Base-by-base conservation (phyloP, 2,797 vertebrate species). In the Bovichtus diacanthus region DNA sequence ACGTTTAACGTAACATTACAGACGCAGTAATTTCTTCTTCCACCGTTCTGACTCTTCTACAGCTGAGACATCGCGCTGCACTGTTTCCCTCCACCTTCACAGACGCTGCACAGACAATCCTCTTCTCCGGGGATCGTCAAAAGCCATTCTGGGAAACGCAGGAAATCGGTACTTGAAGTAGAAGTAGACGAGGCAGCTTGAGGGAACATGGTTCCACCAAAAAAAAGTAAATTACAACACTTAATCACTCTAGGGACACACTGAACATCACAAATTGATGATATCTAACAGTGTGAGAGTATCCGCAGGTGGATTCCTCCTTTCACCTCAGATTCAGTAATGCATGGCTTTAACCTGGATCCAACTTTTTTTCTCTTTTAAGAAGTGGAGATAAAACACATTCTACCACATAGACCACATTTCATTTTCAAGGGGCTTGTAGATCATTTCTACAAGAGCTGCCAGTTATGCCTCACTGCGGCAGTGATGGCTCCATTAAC, bases 401-500 rank as follows among this genome's bases (percentile, higher is more conserved):
- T 78, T 76, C 82, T 49, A n/a, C n/a, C n/a, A 59, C 54, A 51
- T 79, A 72, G 56, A 76, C 76, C 63, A 31, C 66, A 68, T 80
- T 88, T 88, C 62, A 83, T 88, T 83, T 84, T 46, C 34, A 73
- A 82, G 72, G 79, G n/a, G 84, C 86, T 79, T 80, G 65, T 29
- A 70, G 80, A 88, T 91, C 72, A 91, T 92, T 93, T 84, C 81
- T 74, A 44, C 81, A 78, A 89, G 70, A 90, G 87, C 80, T 77
- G 73, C 53, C 58, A 74, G 86, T 83, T 88, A 70, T 86, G 89
- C 81, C 80, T 87, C 74, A 54, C 74, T 78, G 84, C 70, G 0
- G 62, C 82, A 80, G 66, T 85, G 80, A 93, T 89, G 81, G 56
- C 75, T 87, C 84, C 87, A 91, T 91, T 94, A 92, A 84, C 16